Conservation (phyloP, 2,797 vertebrate genomes). For the Anguilla megastoma region DNA sequence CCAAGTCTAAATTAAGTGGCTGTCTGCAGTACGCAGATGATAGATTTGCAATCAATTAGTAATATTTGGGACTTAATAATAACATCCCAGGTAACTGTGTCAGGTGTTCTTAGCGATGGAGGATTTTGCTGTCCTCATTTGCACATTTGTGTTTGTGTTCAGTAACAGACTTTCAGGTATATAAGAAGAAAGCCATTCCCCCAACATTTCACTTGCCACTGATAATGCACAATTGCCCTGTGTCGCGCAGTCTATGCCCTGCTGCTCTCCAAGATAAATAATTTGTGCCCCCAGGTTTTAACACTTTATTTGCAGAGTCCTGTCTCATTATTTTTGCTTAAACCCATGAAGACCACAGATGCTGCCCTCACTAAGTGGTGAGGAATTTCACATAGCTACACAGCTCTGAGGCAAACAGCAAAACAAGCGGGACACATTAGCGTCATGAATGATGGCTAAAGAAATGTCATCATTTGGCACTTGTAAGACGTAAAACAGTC, state of each 20-base stretch:
- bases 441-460: neutral
- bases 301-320: neutral
- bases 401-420: neutral
- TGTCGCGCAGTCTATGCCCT: neutral
- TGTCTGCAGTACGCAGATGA: neutral
- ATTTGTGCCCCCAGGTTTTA: neutral
- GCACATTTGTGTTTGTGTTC: neutral
- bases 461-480: neutral
- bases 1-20: neutral
- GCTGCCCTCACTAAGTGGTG: neutral
- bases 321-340: neutral
- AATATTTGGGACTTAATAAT: neutral
- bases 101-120: neutral
- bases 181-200: neutral
- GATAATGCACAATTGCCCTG: neutral
- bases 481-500: neutral
- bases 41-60: neutral
- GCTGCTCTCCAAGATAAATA: neutral
- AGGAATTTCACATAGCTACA: neutral
- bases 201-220: neutral
- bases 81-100: neutral
- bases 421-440: neutral
- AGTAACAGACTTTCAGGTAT: neutral
- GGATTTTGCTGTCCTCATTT: neutral
- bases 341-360: neutral